Evolutionary conservation across 2,797 vertebrate genomes (phyloP), one percentile per base, ranked within the genome.

Genomic region (Nannoperca australis): DNA sequence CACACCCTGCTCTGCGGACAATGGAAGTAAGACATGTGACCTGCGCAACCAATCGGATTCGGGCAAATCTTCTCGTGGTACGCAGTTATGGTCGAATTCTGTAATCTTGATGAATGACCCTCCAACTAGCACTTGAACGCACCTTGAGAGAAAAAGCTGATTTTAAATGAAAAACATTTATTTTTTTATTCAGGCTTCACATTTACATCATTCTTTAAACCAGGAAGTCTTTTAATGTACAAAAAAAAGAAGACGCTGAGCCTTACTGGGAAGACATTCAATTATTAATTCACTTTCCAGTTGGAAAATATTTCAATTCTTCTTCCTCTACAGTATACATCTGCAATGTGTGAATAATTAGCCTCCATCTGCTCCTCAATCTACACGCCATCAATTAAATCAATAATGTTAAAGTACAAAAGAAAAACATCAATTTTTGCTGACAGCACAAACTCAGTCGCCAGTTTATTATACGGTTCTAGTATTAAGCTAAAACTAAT

Each of bases 1-100:
- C 94, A 95, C 95, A 92, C 95, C 95, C 94, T 93, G 88, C 89
- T 92, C 91, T 92, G 93, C 91, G 93, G 94, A 95, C 95, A 95
- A 95, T 95, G 81, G 92, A 77, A 69, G 76, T 0, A 54, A 73
- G 40, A 58, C 93, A 95, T 60, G 93, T 94, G 94, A 95, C 91
- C 73, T 24, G 75, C 53, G 65, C 81, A 12, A 60, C 90, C 59
- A 90, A 91, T 89, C 40, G 38, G 73, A 83, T 77, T 64, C 8
- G 45, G 83, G 83, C 71, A 36, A 30, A 75, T 50, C 34, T 42
- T n/a, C 54, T 40, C 70, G 22, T 22, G 20, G 47, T 11, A 3
- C 47, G 22, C 65, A 22, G 67, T 34, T 7, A 8, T 53, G 66
- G 7, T 78, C 66, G 42, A 36, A 77, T 69, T 73, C 68, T 47